Percentiles rank a stretch among this genome's conserved stretches.
Evolutionary conservation across 2,888 invertebrate species (phyloP).

Genomic region (Leucoptera coffeella): DNA sequence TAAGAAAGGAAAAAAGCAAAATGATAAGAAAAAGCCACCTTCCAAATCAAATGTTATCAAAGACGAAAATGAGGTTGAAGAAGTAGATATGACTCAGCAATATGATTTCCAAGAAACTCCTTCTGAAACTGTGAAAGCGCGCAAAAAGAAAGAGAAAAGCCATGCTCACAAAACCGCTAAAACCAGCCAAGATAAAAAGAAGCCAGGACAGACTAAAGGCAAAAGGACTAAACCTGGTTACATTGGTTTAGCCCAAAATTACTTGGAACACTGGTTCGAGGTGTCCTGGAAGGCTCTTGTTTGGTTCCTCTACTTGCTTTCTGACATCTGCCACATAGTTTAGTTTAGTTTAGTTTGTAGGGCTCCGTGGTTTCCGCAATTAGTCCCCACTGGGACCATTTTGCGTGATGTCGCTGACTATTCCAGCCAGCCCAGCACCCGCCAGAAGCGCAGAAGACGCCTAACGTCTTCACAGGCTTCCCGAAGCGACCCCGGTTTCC

Average conservation of each 20-base stretch:
- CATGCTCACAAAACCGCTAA: constrained; percentile 24
- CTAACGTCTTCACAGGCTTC: no score
- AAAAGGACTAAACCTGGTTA: constrained; percentile 36
- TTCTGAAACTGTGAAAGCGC: constrained; percentile 20
- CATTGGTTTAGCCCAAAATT: constrained; percentile 32
- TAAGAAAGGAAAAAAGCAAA: constrained; percentile 31
- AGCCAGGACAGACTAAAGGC: constrained; percentile 27
- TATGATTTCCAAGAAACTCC: constrained; percentile 31
- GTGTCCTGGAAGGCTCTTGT: constrained; percentile 58
- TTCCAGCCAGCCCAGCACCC: no score
- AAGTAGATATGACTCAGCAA: constrained; percentile 19
- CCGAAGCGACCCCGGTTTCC: no score
- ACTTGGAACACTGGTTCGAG: constrained; percentile 49
- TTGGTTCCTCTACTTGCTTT: constrained; percentile 75
- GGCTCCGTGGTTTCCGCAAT: no score
- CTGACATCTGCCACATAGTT: constrained; percentile 74
- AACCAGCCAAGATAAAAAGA: constrained; percentile 39
- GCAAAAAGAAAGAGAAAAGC: constrained; percentile 44
- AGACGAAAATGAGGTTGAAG: constrained; percentile 22
- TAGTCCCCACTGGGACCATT: no score
- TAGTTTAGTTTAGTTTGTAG: no score
- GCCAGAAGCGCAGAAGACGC: no score
- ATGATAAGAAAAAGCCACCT: constrained; percentile 16
- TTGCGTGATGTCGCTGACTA: no score
- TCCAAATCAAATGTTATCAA: constrained; percentile 6